Conservation (phyloP, 2,797 vertebrate genomes). For the Clarias platycephalus region DNA sequence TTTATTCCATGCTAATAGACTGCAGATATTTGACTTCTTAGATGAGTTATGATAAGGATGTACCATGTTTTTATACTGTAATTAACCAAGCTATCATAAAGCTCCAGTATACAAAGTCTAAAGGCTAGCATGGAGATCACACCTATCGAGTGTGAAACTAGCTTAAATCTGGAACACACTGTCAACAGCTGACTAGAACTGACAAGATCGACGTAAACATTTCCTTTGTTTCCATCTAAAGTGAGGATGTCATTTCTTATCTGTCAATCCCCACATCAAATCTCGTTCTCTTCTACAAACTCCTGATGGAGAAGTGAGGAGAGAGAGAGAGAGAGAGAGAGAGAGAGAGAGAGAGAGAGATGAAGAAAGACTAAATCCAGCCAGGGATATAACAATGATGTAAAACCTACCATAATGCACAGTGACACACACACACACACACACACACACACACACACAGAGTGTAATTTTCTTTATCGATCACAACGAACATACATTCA, state of each 20-base stretch:
- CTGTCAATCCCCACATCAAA: neutral
- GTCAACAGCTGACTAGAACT: neutral
- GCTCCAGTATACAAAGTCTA: neutral
- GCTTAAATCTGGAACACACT: neutral
- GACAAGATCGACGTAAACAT: neutral
- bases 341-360: neutral
- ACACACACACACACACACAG: neutral
- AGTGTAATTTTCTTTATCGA: slow-evolving; percentile 14
- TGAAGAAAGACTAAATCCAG: neutral
- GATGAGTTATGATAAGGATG: neutral
- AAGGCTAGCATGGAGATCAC: neutral
- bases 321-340: neutral
- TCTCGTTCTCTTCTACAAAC: neutral
- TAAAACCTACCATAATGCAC: slow-evolving; percentile 1
- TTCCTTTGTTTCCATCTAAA: neutral
- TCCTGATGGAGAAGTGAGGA: neutral
- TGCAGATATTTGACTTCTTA: neutral
- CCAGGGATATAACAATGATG: neutral
- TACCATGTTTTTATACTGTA: neutral
- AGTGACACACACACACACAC: slow-evolving; percentile 1
- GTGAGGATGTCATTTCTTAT: neutral
- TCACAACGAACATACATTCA: neutral
- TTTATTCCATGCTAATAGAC: neutral
- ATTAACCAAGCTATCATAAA: neutral
- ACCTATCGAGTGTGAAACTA: neutral